Conservation (phyloP, 35 echinoderm and acorn worm species). For the Holothuria glaberrima region DNA sequence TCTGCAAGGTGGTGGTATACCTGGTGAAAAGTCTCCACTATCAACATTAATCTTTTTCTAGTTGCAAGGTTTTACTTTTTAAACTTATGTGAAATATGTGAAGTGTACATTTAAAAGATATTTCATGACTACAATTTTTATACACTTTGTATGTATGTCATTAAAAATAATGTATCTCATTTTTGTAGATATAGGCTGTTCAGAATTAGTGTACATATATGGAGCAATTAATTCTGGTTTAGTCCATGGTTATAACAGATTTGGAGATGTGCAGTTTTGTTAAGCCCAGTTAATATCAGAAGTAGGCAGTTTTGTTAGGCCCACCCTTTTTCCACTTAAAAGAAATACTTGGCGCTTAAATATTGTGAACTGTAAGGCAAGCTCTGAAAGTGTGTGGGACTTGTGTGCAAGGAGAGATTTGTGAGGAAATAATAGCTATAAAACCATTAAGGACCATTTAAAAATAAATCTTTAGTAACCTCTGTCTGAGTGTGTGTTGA, state of each 20-base stretch:
- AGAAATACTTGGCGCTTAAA: no score
- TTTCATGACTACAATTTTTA: constrained; percentile 10
- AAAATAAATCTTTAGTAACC: no score
- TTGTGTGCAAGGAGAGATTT: no score
- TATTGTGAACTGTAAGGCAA: no score
- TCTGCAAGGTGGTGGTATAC: no score
- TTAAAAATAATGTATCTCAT: constrained; percentile 30
- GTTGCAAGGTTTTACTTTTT: no score
- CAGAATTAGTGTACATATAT: constrained; percentile 31
- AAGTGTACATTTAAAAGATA: constrained; percentile 13
- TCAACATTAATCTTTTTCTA: no score
- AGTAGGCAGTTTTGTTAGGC: constrained; percentile 3
- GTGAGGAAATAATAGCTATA: no score
- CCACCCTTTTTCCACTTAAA: background rate
- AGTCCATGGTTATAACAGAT: background rate
- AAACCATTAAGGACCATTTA: no score
- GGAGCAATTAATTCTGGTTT: constrained; percentile 25
- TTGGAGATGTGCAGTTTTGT: constrained; percentile 35
- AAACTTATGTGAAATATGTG: constrained; percentile 23
- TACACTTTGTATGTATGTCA: constrained; percentile 52
- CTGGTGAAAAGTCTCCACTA: no score
- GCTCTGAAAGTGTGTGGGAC: no score
- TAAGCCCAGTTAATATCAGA: constrained; percentile 20
- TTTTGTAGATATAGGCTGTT: constrained; percentile 42
- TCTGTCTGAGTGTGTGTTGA: no score